phyloP scores from a whole-genome alignment of 2,113 vertebrate species.

The Proteles cristata region DNA sequence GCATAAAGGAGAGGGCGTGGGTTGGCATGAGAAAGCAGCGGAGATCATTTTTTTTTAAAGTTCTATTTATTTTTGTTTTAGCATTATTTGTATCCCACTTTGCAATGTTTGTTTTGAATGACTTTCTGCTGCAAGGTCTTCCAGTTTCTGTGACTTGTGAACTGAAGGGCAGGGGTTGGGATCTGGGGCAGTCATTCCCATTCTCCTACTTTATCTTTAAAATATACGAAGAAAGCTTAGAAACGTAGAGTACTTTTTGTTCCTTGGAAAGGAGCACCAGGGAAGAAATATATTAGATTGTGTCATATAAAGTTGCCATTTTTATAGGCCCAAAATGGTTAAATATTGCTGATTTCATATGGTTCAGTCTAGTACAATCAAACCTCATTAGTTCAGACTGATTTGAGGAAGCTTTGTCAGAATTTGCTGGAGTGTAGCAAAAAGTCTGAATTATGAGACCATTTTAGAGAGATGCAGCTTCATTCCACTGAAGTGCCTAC shows the following conservation, averaged over 20 bases:
- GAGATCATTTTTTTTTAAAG: neutral
- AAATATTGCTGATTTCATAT: neutral
- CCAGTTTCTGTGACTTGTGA: neutral
- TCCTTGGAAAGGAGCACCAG: neutral
- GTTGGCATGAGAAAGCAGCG: neutral
- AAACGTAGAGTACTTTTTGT: neutral
- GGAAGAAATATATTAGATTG: neutral
- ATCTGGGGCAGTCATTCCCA: no score
- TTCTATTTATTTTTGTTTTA: neutral
- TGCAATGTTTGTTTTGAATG: neutral
- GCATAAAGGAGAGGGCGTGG: neutral
- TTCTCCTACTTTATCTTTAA: neutral
- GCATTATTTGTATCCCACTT: neutral
- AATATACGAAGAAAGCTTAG: neutral
- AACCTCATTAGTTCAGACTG: neutral
- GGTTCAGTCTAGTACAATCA: neutral
- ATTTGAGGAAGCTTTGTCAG: neutral
- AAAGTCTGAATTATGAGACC: neutral
- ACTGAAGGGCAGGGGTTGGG: neutral
- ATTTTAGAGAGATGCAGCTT: constrained; percentile 23
- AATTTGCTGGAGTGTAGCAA: neutral
- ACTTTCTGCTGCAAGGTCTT: neutral
- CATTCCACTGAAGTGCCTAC: neutral
- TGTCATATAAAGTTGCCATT: neutral
- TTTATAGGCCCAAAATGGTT: neutral